phyloP scores from a whole-genome alignment of 2,888 invertebrate species.

The Tromatobia lineatoria region DNA sequence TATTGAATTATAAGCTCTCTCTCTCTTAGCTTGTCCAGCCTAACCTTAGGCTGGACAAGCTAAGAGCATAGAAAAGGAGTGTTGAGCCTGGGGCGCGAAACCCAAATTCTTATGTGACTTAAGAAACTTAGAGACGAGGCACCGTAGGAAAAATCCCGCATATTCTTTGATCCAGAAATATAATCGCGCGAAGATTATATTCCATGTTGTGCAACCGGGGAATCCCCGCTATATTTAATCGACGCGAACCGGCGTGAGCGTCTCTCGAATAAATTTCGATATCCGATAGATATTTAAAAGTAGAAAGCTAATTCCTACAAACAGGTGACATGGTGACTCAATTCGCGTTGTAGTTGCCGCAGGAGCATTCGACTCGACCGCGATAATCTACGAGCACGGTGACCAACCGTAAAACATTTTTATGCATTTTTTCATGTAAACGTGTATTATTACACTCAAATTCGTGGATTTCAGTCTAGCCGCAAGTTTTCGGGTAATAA shows the following conservation, averaged over 20 bases:
- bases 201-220: background rate
- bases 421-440: conserved; percentile 46
- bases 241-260: background rate
- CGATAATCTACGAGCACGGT: background rate
- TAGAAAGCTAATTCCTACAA: conserved; percentile 41
- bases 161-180: conserved; percentile 13
- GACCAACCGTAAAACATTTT: conserved; percentile 37
- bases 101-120: background rate
- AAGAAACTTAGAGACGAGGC: background rate
- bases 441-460: background rate
- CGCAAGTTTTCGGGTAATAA: conserved; percentile 16
- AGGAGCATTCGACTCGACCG: conserved; percentile 28
- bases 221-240: conserved; percentile 1
- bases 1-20: too few species aligned
- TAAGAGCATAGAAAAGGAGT: background rate
- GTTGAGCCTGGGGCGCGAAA: conserved; percentile 1
- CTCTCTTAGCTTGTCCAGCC: too few species aligned
- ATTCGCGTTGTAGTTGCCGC: conserved; percentile 9
- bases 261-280: conserved; percentile 7
- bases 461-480: background rate
- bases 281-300: conserved; percentile 13
- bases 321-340: background rate
- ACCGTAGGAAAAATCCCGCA: conserved; percentile 6
- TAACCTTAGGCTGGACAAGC: conserved; percentile 14
- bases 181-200: conserved; percentile 8